Evolutionary conservation across 2,888 invertebrate genomes (phyloP).

Genomic region (Ecdyonurus torrentis): DNA sequence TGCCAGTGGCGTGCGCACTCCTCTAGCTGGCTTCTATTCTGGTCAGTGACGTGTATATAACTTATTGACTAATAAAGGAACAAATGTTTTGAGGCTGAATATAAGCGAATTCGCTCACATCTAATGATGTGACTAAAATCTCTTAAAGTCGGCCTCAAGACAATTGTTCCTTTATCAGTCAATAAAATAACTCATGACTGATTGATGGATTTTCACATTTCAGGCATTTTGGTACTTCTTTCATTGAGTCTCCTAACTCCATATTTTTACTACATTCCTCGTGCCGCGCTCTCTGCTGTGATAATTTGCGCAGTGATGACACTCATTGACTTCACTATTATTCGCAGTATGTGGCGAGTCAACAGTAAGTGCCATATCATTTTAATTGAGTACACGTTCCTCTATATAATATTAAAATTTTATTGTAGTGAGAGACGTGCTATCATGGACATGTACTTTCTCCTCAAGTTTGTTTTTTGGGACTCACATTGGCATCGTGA

Average conservation of each 20-base stretch:
- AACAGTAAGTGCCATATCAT: conserved; percentile 54
- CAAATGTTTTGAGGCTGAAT: too few relatives aligned
- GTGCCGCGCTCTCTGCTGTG: conserved; percentile 68
- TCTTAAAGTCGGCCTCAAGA: too few relatives aligned
- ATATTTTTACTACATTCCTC: conserved; percentile 71
- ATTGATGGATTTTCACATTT: too few relatives aligned
- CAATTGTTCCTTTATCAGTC: not conserved
- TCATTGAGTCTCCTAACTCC: conserved; percentile 63
- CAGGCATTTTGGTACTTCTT: conserved; percentile 54
- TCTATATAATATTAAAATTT: too few relatives aligned
- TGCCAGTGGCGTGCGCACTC: conserved; percentile 59
- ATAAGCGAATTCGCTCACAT: too few relatives aligned
- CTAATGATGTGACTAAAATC: too few relatives aligned
- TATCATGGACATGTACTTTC: conserved; percentile 38
- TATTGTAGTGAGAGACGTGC: conserved; percentile 34
- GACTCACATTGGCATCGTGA: conserved; percentile 45
- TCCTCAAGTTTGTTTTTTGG: conserved; percentile 38
- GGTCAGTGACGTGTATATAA: conserved; percentile 25
- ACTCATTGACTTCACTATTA: conserved; percentile 55
- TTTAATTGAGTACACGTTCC: too few relatives aligned
- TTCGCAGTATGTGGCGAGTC: conserved; percentile 54
- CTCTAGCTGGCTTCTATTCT: conserved; percentile 55
- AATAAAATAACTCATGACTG: not conserved
- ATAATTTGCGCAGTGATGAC: conserved; percentile 80
- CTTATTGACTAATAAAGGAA: not conserved